A percentile compares a stretch with the other conserved stretches of the same genome.
Conservation (phyloP, 2,888 invertebrate species). For the Orthosia gracilis region DNA sequence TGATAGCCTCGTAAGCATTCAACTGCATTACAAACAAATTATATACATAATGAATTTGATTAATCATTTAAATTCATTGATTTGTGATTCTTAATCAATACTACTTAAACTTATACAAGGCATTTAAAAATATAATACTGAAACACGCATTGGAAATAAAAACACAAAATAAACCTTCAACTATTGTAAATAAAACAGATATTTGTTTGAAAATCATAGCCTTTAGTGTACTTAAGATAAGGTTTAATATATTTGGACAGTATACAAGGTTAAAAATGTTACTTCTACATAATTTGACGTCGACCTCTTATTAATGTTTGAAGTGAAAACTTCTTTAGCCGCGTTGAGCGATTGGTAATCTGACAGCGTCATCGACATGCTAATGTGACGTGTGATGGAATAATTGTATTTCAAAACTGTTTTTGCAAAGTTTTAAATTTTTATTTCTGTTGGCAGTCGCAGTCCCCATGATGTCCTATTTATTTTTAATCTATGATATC, state of each 20-base stretch:
- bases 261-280: slow-evolving; percentile 65
- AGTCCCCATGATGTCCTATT: too few relatives aligned
- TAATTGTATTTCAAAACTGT: too few relatives aligned
- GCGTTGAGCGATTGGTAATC: too few relatives aligned
- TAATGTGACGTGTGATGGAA: too few relatives aligned
- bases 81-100: slow-evolving; percentile 56
- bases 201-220: slow-evolving; percentile 73
- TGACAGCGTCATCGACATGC: too few relatives aligned
- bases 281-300: slow-evolving; percentile 71
- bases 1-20: slow-evolving; percentile 68
- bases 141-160: slow-evolving; percentile 65
- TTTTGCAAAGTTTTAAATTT: too few relatives aligned
- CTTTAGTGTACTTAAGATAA: slow-evolving; percentile 60
- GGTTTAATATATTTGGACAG: slow-evolving; percentile 64
- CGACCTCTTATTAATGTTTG: slow-evolving; percentile 19
- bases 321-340: too few relatives aligned
- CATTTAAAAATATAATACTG: slow-evolving; percentile 74
- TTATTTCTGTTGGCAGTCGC: too few relatives aligned
- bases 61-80: slow-evolving; percentile 50
- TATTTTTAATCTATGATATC: too few relatives aligned
- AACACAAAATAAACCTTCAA: slow-evolving; percentile 69
- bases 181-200: slow-evolving; percentile 67
- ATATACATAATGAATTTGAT: slow-evolving; percentile 48
- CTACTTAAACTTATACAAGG: slow-evolving; percentile 49
- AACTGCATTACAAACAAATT: slow-evolving; percentile 39